phyloP scores from a whole-genome alignment of 2,113 vertebrate species.

The Heliornis fulica region DNA sequence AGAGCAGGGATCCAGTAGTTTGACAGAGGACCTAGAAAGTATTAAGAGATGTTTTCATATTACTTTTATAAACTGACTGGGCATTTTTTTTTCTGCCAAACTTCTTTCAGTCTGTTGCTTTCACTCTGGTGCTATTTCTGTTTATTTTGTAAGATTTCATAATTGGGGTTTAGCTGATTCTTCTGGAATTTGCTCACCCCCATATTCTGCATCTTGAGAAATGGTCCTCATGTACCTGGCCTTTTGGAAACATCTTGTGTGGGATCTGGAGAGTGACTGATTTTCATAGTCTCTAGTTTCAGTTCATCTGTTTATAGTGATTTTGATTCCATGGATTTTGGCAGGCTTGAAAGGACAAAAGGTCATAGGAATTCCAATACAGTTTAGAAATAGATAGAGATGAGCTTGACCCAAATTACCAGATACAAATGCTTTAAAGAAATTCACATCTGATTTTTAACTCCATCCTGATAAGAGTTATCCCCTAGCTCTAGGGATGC shows the following conservation, averaged over 20 bases:
- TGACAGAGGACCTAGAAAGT: neutral
- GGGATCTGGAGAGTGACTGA: neutral
- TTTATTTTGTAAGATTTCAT: neutral
- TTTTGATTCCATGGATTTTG: neutral
- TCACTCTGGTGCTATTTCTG: neutral
- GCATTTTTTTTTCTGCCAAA: neutral
- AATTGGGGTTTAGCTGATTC: neutral
- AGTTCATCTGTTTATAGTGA: neutral
- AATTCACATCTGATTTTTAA: neutral
- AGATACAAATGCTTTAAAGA: neutral
- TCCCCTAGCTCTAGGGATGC: neutral
- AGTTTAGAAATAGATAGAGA: neutral
- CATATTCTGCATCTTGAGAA: neutral
- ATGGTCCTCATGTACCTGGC: neutral
- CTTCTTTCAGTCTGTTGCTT: neutral
- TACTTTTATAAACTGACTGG: neutral
- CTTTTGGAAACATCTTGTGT: neutral
- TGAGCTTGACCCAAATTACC: neutral
- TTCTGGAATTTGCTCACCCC: neutral
- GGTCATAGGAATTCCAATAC: neutral
- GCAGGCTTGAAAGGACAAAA: neutral
- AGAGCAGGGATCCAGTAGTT: neutral
- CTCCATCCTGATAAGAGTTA: neutral
- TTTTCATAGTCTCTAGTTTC: constrained; percentile 32
- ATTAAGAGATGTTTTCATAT: neutral